These are phyloP conservation scores for Periophthalmus magnuspinnatus DNA, from an alignment of 2,797 vertebrate species.

Conservation along the genomic window DNA sequence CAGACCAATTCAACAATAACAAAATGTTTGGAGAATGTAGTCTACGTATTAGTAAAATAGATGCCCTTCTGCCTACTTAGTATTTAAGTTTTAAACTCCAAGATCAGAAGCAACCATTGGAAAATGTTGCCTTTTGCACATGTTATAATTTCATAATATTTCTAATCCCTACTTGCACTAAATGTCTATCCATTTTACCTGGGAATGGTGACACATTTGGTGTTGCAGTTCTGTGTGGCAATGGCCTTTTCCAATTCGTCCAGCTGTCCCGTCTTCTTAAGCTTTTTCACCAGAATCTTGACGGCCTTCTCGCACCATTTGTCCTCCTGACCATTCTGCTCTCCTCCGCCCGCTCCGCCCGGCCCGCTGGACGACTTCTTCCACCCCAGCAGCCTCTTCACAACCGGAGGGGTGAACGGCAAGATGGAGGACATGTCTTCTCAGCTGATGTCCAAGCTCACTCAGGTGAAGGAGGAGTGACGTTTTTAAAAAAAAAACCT, in stretches of 20 bases:
- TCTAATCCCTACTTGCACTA: not conserved
- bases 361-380: slow-evolving; percentile 90
- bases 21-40: too few relatives aligned
- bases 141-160: too few relatives aligned
- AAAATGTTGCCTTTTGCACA: too few relatives aligned
- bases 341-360: slow-evolving; percentile 86
- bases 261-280: slow-evolving; percentile 97
- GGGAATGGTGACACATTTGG: slow-evolving; percentile 98
- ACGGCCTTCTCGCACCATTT: slow-evolving; percentile 99
- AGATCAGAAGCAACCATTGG: too few relatives aligned
- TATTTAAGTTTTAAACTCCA: too few relatives aligned
- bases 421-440: slow-evolving; percentile 93
- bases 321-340: slow-evolving; percentile 96
- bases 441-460: slow-evolving; percentile 50
- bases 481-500: slow-evolving; percentile 46
- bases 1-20: too few relatives aligned
- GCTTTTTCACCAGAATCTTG: slow-evolving; percentile 97
- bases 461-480: slow-evolving; percentile 48
- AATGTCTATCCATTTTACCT: slow-evolving; percentile 78
- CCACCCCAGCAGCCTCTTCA: slow-evolving; percentile 97
- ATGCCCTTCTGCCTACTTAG: too few relatives aligned
- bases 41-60: too few relatives aligned
- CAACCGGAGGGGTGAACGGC: slow-evolving; percentile 98
- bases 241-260: slow-evolving; percentile 99
- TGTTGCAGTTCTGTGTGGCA: slow-evolving; percentile 97